Percentiles rank a stretch among this genome's conserved stretches.
Conservation (phyloP, 2,113 vertebrate species). For the Strigops habroptila region DNA sequence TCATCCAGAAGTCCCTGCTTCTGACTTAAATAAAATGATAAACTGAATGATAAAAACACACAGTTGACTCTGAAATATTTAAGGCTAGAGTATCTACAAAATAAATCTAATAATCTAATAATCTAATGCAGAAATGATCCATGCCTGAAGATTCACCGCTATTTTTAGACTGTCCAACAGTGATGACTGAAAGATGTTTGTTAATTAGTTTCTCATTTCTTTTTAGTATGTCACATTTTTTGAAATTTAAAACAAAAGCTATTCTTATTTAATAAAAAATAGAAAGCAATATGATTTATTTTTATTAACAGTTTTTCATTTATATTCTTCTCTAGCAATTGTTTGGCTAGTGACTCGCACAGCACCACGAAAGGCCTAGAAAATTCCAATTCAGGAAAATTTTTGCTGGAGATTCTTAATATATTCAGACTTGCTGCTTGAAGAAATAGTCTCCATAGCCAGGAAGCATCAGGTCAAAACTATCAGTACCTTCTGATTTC, state of each 20-base stretch:
- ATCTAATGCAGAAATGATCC: not conserved
- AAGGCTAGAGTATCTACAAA: not conserved
- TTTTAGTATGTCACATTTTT: not conserved
- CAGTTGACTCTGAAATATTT: not conserved
- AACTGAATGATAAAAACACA: not conserved
- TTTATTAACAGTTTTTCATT: not conserved
- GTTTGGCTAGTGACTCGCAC: not conserved
- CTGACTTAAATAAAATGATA: not conserved
- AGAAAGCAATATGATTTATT: not conserved
- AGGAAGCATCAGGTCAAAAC: not conserved
- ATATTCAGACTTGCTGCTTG: not conserved
- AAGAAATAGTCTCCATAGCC: not conserved
- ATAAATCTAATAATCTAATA: not conserved
- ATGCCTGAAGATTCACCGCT: not conserved
- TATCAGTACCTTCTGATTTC: not conserved
- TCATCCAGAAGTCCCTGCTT: not conserved
- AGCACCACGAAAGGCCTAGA: not conserved
- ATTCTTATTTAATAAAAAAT: not conserved
- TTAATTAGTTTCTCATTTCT: not conserved
- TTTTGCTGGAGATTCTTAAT: slow-evolving; percentile 38
- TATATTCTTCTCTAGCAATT: not conserved
- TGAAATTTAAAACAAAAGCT: not conserved
- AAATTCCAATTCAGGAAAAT: slow-evolving; percentile 35
- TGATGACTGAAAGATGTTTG: not conserved
- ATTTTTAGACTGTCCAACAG: slow-evolving; percentile 1